Evolutionary conservation across 2,113 vertebrate genomes (phyloP), one percentile per base, ranked within the genome.

Genomic region (Lycaon pictus): DNA sequence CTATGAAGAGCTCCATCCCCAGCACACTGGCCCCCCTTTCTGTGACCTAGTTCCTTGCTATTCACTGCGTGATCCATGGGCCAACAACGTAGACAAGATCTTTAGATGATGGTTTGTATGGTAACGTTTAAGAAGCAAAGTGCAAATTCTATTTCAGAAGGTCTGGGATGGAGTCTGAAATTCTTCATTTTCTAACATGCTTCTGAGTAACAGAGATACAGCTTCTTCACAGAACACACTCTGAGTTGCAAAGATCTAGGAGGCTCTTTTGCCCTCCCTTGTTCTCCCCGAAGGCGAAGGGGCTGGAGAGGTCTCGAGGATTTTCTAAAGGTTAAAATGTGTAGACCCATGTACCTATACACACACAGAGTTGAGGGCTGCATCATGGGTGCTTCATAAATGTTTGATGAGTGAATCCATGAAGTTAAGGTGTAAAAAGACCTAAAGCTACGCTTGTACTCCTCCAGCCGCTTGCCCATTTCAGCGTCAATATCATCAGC

Each of bases 121-220:
- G 88, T 90, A 11, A 84, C 72, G 56, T 58, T 37, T 89, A 92
- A 81, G 58, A 72, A 37, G 53, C 55, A 84, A 80, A 95, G 23
- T 51, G 25, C 62, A 56, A 3, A 92, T 79, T 95, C 56, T 71
- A 4, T 95, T 93, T 97, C 76, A 91, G 71, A 76, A 96, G 19
- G 5, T 83, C 67, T 93, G 27, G 35, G 55, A 23, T n/a, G 2
- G 69, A 84, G 60, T 37, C 69, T 88, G 62, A 79, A 77, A 79
- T 48, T 69, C 76, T 90, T 82, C n/a, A 11, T 89, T 92, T 84
- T 62, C 48, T 69, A 72, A 43, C 32, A 80, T 58, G 80, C 62
- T 82, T 51, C 80, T 11, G 48, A 60, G 35, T 35, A 55, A 72
- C 62, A 27, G 83, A 11, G 56, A 35, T 48, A n/a, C 27, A 35